Evolutionary conservation across 2,888 invertebrate species (phyloP).

Genomic region (Folsomia candida): DNA sequence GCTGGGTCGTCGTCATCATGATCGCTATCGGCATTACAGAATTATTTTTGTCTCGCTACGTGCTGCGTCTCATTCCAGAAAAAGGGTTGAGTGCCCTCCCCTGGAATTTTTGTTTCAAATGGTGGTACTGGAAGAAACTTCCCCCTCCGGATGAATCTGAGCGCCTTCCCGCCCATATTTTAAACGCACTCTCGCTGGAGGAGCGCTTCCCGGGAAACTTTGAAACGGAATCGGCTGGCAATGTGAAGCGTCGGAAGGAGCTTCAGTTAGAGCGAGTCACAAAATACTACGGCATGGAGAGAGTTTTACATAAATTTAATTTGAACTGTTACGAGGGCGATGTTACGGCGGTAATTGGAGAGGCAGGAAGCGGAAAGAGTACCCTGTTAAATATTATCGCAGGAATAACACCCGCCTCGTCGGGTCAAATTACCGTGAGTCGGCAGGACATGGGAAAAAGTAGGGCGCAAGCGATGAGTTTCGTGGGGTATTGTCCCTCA

Average conservation of each 20-base stretch:
- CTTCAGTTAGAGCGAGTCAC: constrained; percentile 26
- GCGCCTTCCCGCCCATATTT: neutral
- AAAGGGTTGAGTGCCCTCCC: constrained; percentile 18
- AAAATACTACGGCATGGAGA: constrained; percentile 24
- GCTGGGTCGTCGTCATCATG: constrained; percentile 19
- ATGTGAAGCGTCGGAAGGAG: constrained; percentile 30
- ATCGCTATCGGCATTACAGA: neutral
- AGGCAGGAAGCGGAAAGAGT: neutral
- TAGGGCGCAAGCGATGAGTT: constrained; percentile 9
- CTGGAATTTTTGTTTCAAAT: constrained; percentile 26
- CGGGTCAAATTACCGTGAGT: constrained; percentile 23
- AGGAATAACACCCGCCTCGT: constrained; percentile 10
- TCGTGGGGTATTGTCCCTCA: constrained; percentile 33
- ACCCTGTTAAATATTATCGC: neutral
- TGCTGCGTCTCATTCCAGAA: constrained; percentile 18
- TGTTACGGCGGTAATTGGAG: constrained; percentile 17
- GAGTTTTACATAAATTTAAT: constrained; percentile 24
- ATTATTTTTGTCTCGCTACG: constrained; percentile 17
- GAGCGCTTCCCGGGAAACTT: constrained; percentile 27
- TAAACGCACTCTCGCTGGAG: constrained; percentile 13
- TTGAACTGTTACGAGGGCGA: constrained; percentile 29
- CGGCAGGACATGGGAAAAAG: constrained; percentile 25
- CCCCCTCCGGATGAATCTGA: constrained; percentile 20
- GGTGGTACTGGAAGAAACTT: constrained; percentile 31
- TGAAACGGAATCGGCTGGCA: constrained; percentile 22